A percentile compares a stretch with the other conserved stretches of the same genome.
These are phyloP conservation scores for Alentia gelatinosa DNA, from an alignment of 2,888 invertebrate species.

Conservation along the genomic window DNA sequence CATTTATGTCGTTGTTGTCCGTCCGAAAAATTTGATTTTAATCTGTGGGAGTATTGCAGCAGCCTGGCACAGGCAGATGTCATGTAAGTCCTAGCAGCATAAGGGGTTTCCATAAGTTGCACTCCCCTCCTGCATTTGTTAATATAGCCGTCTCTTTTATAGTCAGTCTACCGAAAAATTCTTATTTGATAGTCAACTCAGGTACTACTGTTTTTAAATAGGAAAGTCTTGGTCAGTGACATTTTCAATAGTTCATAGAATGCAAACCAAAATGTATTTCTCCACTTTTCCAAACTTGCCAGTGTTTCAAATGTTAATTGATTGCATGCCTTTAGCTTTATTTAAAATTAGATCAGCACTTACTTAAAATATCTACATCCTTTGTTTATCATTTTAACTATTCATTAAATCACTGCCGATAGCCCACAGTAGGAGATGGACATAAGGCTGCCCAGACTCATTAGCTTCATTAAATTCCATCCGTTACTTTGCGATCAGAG, in stretches of 20 bases:
- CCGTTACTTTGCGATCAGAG: too few relatives aligned
- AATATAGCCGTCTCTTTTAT: too few relatives aligned
- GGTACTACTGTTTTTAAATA: background rate
- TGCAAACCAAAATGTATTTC: background rate
- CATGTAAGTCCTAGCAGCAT: slow-evolving; percentile 12
- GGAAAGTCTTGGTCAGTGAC: background rate
- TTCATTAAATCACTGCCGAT: too few relatives aligned
- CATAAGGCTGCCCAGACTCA: too few relatives aligned
- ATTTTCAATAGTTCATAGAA: background rate
- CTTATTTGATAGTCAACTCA: background rate
- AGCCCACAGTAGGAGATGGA: too few relatives aligned
- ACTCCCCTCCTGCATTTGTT: background rate
- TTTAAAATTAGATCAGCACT: background rate
- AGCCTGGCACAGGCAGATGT: background rate
- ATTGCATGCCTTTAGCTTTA: background rate
- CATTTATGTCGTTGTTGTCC: too few relatives aligned
- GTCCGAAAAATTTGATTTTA: too few relatives aligned
- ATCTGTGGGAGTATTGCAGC: background rate
- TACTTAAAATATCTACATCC: background rate
- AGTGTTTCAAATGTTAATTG: too few relatives aligned
- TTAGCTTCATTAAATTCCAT: too few relatives aligned
- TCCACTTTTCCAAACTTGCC: background rate
- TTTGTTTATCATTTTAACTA: background rate
- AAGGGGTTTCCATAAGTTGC: background rate
- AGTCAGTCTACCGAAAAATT: too few relatives aligned